Evolutionary conservation across 2,888 invertebrate species (phyloP).

Genomic region (Eubasilissa splendida): DNA sequence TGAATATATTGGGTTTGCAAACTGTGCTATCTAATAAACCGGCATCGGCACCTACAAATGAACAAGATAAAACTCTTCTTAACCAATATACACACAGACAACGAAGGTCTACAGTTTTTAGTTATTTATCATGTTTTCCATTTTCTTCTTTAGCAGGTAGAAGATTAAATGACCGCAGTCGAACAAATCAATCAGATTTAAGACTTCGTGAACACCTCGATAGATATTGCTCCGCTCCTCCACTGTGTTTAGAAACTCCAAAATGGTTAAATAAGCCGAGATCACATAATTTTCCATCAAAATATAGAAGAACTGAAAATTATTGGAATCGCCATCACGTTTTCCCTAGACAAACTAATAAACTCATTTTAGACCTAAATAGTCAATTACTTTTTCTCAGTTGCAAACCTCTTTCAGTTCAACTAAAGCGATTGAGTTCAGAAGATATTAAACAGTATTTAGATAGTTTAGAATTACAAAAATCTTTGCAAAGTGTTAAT

Average conservation of each 20-base stretch:
- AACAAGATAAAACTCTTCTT: slow-evolving; percentile 59
- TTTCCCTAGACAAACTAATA: slow-evolving; percentile 68
- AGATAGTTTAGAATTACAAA: slow-evolving; percentile 64
- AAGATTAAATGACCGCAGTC: slow-evolving; percentile 62
- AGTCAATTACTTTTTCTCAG: slow-evolving; percentile 71
- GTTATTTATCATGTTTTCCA: slow-evolving; percentile 62
- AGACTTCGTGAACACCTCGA: slow-evolving; percentile 63
- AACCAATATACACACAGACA: slow-evolving; percentile 61
- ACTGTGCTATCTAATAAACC: slow-evolving; percentile 59
- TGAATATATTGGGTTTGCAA: slow-evolving; percentile 66
- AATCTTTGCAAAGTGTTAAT: slow-evolving; percentile 61
- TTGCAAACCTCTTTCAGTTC: slow-evolving; percentile 70
- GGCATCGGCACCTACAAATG: slow-evolving; percentile 42
- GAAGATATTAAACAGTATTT: slow-evolving; percentile 68
- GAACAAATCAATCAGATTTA: slow-evolving; percentile 66
- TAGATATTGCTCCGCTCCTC: slow-evolving; percentile 65
- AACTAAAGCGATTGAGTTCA: slow-evolving; percentile 67
- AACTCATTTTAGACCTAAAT: slow-evolving; percentile 67
- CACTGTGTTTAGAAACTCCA: slow-evolving; percentile 41
- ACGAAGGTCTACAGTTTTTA: slow-evolving; percentile 61
- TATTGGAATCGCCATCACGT: slow-evolving; percentile 68
- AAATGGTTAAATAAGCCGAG: slow-evolving; percentile 47
- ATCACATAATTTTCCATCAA: slow-evolving; percentile 65
- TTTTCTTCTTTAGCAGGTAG: slow-evolving; percentile 71
- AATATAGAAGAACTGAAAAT: slow-evolving; percentile 69